Base-by-base conservation (phyloP, 2,888 invertebrate genomes). In the Xestia rhomboidea region DNA sequence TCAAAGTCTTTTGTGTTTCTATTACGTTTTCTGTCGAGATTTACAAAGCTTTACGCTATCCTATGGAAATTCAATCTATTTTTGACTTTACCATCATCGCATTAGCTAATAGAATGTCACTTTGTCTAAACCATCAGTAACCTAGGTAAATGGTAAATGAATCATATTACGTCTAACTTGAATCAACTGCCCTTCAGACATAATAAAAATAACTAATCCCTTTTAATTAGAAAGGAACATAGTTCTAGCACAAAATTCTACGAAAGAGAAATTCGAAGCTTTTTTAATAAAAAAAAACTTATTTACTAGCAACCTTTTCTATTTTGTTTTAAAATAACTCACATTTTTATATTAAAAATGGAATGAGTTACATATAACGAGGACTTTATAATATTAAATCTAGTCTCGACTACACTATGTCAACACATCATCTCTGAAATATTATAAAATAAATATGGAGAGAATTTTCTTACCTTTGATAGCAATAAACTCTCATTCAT, bases 161-260 rank as follows among this genome's bases (percentile, higher is more conserved):
- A 49, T 68, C 24, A 5, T 34, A 68, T 49, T 49, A 49, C 5
- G 1, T 68, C 15, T 30, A 68, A 8, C 49, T 21, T 49, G 6
- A 49, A 49, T 49, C 49, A 49, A 49, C 49, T 8, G 21, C 49
- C 24, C 49, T 49, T 49, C 8, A 49, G 49, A 73, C 15, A 18
- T 34, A 34, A 34, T 15, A 49, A 49, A 6, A n/a, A n/a, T n/a
- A n/a, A n/a, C 3, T 11, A n/a, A 54, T n/a, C 4, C 11, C 11
- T 34, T 57, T 78, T 62, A 21, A 80, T 77, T 82, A 66, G 46
- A 68, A 66, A 62, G 7, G 18, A 54, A 34, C 21, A 24, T 68
- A 63, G 54, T 54, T 38, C 30, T 10, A 30, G 21, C 57, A 57
- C 30, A 30, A 66, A 66, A 41, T 41, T n/a, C 11, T 51, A 11